Evolutionary conservation across 1,140 invertebrate genomes (phyloP).

Genomic region (Camponotus pennsylvanicus): DNA sequence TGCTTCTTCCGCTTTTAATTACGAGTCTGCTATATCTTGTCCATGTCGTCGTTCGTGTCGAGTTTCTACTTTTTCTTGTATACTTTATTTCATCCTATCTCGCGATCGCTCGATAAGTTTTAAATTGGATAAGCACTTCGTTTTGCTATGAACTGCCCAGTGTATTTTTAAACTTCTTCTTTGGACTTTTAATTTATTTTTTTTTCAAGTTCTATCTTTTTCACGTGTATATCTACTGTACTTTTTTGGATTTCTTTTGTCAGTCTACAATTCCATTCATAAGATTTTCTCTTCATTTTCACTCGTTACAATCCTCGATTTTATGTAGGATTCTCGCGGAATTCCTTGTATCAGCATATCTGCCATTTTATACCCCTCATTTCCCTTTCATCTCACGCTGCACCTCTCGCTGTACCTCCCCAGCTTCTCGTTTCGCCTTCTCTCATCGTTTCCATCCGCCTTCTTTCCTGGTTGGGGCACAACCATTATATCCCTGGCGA

Average conservation of each 20-base stretch:
- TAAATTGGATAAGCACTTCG: conserved; percentile 3
- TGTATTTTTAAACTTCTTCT: conserved; percentile 7
- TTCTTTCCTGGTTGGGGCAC: conserved; percentile 42
- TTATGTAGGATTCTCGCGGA: conserved; percentile 9
- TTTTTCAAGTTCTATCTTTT: neutral
- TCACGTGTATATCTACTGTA: neutral
- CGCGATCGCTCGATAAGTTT: conserved; percentile 5
- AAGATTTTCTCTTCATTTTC: neutral
- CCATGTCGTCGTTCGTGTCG: neutral
- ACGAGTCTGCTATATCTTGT: neutral
- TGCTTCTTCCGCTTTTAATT: conserved; percentile 47
- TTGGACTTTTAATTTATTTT: conserved; percentile 12
- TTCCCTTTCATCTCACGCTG: conserved; percentile 57
- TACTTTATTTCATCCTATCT: neutral
- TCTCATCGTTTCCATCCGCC: conserved; percentile 44
- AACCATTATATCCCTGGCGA: conserved; percentile 48
- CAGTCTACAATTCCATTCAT: neutral
- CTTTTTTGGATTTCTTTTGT: neutral
- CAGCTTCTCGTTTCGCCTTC: conserved; percentile 51
- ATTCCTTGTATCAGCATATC: conserved; percentile 41
- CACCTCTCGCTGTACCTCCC: conserved; percentile 33
- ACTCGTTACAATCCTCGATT: conserved; percentile 14
- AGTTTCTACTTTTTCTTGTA: neutral
- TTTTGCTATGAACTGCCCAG: neutral
- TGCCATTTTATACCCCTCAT: conserved; percentile 51